Percentiles rank a stretch among this genome's conserved stretches.
phyloP scores from a whole-genome alignment of 23 tunicate genomes.

The Styela plicata region DNA sequence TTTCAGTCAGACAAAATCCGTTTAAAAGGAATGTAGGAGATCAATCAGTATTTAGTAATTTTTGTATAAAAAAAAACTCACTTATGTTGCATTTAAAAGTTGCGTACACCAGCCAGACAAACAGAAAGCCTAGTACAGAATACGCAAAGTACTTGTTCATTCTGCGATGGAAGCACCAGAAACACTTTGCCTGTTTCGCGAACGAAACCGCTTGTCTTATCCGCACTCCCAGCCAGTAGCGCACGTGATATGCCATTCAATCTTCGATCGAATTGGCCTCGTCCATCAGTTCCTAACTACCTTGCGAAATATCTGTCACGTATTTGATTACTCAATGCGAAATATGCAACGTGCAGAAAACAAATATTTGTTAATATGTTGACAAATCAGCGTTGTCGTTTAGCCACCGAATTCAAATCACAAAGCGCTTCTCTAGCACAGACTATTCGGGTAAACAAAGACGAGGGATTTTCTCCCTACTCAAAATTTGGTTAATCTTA shows the following conservation, averaged over 20 bases:
- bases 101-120: conserved; percentile 31
- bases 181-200: conserved; percentile 5
- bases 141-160: conserved; percentile 69
- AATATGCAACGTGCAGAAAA: neutral
- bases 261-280: neutral
- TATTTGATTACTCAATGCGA: neutral
- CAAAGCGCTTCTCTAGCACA: no score
- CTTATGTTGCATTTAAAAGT: conserved; percentile 49
- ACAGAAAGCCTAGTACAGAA: conserved; percentile 35
- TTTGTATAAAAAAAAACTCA: conserved; percentile 22
- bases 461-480: neutral
- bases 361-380: neutral
- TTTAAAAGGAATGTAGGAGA: no score
- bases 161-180: conserved; percentile 41
- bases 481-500: no score
- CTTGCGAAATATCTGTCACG: neutral
- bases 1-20: neutral
- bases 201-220: conserved; percentile 16
- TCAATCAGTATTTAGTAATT: no score
- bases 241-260: conserved; percentile 58
- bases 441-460: neutral
- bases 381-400: no score
- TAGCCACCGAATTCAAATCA: no score
- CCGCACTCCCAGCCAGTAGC: conserved; percentile 48
- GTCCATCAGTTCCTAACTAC: neutral